Base-by-base conservation (phyloP, 1,140 invertebrate species). In the Heliconius hermathena region DNA sequence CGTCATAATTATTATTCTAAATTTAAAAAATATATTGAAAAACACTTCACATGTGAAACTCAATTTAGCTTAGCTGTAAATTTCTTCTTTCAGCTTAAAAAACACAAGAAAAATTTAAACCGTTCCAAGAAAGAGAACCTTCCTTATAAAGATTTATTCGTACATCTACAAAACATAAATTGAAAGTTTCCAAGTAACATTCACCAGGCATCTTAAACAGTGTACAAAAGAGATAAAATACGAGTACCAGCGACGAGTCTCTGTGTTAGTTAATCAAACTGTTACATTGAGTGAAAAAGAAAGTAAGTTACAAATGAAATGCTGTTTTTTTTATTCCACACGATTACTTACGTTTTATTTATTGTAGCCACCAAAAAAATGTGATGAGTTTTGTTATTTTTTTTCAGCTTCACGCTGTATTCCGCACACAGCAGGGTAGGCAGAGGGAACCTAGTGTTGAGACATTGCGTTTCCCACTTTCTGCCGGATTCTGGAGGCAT, bases 261-360 rank as follows among this genome's bases (percentile, higher is more conserved):
- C 60, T 26, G 60, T 26, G 60, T 66, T 66, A 66, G 22, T 66
- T 66, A 66, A 66, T 66, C 60, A 66, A 66, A 66, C 60, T 66
- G 60, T 66, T 66, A 66, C 26, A 26, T 3, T 3, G 9, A 66
- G 60, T 26, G 22, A 66, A 66, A 66, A 66, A 66, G 26, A 66
- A 26, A 66, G 3, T n/a, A 66, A 26, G 60, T 22, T 26, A 66
- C 57, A 66, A 66, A 66, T 29, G 54, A 22, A 57, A 20, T 66
- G 16, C 1, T 9, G 22, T 9, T 33, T 66, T 60, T 33, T 66
- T 66, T 66, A 8, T 66, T 66, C 18, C 5, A 1, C 54, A 57
- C 54, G 22, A 26, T 66, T 57, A 8, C 2, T n/a, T 60, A 60
- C 54, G n/a, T 60, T n/a, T 60, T 60, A 26, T 66, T 66, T 66